A percentile compares a stretch with the other conserved stretches of the same genome.
These are phyloP conservation scores for Brachionus rubens DNA, from an alignment of 1,140 invertebrate species.

Conservation along the genomic window DNA sequence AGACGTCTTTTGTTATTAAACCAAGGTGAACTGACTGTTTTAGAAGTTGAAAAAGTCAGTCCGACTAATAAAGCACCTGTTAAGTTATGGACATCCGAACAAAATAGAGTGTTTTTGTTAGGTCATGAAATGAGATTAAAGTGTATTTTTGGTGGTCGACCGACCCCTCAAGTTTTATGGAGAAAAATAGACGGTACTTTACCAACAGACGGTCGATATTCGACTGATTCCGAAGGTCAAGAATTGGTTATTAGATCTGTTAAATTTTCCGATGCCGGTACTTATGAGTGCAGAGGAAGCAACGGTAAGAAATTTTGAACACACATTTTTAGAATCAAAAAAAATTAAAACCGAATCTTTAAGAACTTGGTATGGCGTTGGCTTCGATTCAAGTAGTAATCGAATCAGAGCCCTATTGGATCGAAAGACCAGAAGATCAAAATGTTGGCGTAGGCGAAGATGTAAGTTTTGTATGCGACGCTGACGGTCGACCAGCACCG, in stretches of 20 bases:
- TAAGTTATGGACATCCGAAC: slow-evolving; percentile 44
- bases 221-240: slow-evolving; percentile 76
- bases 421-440: slow-evolving; percentile 75
- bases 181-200: slow-evolving; percentile 66
- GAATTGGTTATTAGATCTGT: slow-evolving; percentile 80
- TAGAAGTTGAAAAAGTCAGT: slow-evolving; percentile 40
- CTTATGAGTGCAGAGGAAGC: slow-evolving; percentile 82
- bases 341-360: background rate
- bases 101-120: slow-evolving; percentile 59
- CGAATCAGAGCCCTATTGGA: slow-evolving; percentile 83
- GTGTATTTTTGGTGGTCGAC: slow-evolving; percentile 54
- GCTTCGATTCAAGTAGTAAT: slow-evolving; percentile 46
- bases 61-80: slow-evolving; percentile 36
- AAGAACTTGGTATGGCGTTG: slow-evolving; percentile 37
- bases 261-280: slow-evolving; percentile 78
- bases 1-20: slow-evolving; percentile 4
- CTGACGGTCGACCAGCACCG: slow-evolving; percentile 80
- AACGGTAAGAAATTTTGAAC: slow-evolving; percentile 78
- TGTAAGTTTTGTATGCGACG: slow-evolving; percentile 79
- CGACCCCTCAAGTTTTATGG: slow-evolving; percentile 68
- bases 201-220: slow-evolving; percentile 72
- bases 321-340: background rate
- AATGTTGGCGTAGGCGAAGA: slow-evolving; percentile 86
- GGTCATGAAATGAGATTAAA: slow-evolving; percentile 47
- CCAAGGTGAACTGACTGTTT: slow-evolving; percentile 31